Percentiles rank a stretch among this genome's conserved stretches.
Conservation (phyloP, 2,797 vertebrate genomes). For the Onychomys torridus region DNA sequence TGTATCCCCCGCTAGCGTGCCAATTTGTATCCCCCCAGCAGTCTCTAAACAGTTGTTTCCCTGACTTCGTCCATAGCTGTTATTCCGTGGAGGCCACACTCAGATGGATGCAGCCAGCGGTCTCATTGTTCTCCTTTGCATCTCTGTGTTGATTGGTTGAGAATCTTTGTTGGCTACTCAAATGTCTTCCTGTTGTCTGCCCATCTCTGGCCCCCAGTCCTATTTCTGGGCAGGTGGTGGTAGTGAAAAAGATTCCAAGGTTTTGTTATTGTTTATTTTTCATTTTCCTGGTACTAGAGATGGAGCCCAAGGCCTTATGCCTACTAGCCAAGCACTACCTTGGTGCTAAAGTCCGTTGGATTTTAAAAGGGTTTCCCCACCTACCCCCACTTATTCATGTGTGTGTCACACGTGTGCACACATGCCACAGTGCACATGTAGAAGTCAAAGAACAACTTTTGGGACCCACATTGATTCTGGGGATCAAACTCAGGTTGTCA, state of each 20-base stretch:
- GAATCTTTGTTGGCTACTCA: conserved; percentile 18
- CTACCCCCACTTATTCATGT: neutral
- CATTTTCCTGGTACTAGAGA: neutral
- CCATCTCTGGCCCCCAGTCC: neutral
- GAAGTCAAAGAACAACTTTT: neutral
- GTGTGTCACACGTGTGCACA: neutral
- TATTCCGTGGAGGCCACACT: neutral
- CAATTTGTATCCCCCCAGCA: neutral
- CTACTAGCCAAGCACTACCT: neutral
- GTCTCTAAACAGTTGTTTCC: neutral
- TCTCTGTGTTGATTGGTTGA: neutral
- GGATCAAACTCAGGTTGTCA: neutral
- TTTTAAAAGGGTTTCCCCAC: neutral
- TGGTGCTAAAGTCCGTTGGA: neutral
- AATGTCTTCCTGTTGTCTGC: conserved; percentile 1
- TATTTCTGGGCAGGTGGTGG: neutral
- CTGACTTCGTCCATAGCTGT: neutral
- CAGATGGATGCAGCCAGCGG: neutral
- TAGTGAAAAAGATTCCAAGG: neutral
- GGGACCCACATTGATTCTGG: neutral
- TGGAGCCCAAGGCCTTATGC: neutral
- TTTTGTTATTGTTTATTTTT: neutral
- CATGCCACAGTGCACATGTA: too few relatives aligned
- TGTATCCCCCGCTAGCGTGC: neutral
- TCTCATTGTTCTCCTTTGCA: neutral